These are phyloP conservation scores for Oryctolagus cuniculus DNA, from an alignment of 2,113 vertebrate species.

Conservation along the genomic window mOryCun1.1 NC_091440.1:121612501-121613000, in stretches of 20 bases:
- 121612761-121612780: background rate
- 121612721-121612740: background rate
- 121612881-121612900: background rate
- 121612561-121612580: background rate
- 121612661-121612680: background rate
- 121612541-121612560: background rate
- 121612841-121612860: background rate
- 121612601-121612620: background rate
- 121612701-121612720: background rate
- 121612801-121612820: background rate
- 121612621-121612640: background rate
- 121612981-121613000: accelerated
- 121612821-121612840: no score
- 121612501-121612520: background rate
- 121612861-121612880: background rate
- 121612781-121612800: background rate
- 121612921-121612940: background rate
- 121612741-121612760: background rate
- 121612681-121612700: background rate
- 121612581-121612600: background rate
- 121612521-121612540: background rate
- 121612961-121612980: background rate
- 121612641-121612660: background rate
- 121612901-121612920: background rate
- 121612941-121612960: background rate